Base-by-base conservation (phyloP, 2,113 vertebrate species). In the Chauna torquata region DNA sequence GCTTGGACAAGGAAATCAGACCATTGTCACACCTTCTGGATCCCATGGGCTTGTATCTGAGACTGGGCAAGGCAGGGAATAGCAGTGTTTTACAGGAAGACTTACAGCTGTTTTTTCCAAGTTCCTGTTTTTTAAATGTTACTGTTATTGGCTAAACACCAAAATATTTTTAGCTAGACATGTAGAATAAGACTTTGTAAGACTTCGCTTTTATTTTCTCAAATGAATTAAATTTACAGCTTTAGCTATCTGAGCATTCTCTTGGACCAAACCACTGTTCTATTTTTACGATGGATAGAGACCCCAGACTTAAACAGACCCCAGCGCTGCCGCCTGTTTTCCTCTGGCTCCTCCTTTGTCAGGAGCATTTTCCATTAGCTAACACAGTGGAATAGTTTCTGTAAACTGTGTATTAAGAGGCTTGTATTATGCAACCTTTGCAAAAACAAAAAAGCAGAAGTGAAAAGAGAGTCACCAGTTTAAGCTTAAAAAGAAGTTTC, bases 281-380 rank as follows among this genome's bases (percentile, higher is more conserved):
- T 69, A 52, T 14, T 84, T 84, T 88, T 85, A 16, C 50, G 32
- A 47, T 69, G n/a, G 77, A 94, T 82, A 13, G 24, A 76, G n/a
- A 83, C 20, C 22, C 12, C 61, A 65, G 88, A 93, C 34, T 88
- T 76, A 85, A 91, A 89, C 42, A 93, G 23, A 36, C 74, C 47
- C 22, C 58, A 55, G 42, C 77, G 54, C 80, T 92, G 58, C 58
- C 0, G 7, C 1, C 0, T 89, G 62, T 82, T 93, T 81, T 70
- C 20, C 42, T 70, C 66, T 2, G 6, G 40, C 45, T 78, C 6
- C 32, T 88, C 3, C 19, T 84, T 68, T 66, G 58, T 83, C 71
- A 91, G 71, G 32, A 96, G 38, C 75, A 52, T 91, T 97, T 97
- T 96, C 91, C 91, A 96, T 95, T 86, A 92, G 52, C 87, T 96